Percentiles rank a stretch among this genome's conserved stretches.
These are phyloP conservation scores for Pseudomyrmex sp. DNA, from an alignment of 1,140 invertebrate species.

Conservation along the genomic window DNA sequence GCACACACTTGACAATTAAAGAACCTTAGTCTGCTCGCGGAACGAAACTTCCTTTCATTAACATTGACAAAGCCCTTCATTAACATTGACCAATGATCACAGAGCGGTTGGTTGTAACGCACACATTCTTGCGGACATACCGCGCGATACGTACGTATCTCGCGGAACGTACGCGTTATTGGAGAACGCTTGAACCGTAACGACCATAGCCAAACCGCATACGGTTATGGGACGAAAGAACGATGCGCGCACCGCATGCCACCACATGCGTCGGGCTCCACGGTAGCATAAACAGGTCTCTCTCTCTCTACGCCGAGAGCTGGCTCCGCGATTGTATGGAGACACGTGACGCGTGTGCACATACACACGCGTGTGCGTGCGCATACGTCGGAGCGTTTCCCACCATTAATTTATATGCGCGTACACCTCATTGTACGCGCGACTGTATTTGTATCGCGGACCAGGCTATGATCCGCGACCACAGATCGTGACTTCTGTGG, in stretches of 20 bases:
- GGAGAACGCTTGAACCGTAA: conserved; percentile 79
- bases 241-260: conserved; percentile 63
- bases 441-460: conserved; percentile 71
- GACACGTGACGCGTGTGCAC: conserved; percentile 55
- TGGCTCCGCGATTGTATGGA: conserved; percentile 46
- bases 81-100: conserved; percentile 63
- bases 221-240: conserved; percentile 81
- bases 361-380: conserved; percentile 44
- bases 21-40: not conserved
- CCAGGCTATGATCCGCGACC: conserved; percentile 83
- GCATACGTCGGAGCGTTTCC: conserved; percentile 69
- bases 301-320: conserved; percentile 33
- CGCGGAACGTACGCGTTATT: conserved; percentile 77
- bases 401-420: conserved; percentile 80
- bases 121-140: conserved; percentile 75
- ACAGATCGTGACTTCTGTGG: conserved; percentile 85
- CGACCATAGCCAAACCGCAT: conserved; percentile 80
- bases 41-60: conserved; percentile 57
- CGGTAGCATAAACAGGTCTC: conserved; percentile 57
- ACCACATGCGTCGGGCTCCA: conserved; percentile 41
- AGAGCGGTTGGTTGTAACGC: conserved; percentile 53
- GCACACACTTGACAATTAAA: not conserved
- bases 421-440: conserved; percentile 57
- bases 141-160: conserved; percentile 48
- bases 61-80: conserved; percentile 58